Conservation (phyloP, 2,113 vertebrate genomes). For the Nannobrachium achirus region DNA sequence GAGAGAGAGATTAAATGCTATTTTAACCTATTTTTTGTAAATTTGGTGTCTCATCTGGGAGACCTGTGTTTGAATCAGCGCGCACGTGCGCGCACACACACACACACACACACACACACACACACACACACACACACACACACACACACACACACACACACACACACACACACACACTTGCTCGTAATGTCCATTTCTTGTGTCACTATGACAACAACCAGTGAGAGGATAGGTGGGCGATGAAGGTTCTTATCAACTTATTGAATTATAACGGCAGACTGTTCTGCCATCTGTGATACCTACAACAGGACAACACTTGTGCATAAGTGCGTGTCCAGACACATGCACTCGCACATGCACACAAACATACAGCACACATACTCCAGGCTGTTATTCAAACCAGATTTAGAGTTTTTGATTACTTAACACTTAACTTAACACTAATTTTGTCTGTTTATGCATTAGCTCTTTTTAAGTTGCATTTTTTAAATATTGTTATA, state of each 20-base stretch:
- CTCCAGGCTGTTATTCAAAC: too few relatives aligned
- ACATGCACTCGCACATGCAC: neutral
- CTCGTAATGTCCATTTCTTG: conserved; percentile 1
- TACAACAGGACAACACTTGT: neutral
- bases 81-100: too few relatives aligned
- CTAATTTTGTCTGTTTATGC: neutral
- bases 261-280: conserved; percentile 68
- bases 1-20: too few relatives aligned
- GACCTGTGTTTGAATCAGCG: too few relatives aligned
- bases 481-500: neutral
- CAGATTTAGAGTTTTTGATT: too few relatives aligned
- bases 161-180: neutral
- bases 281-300: conserved; percentile 49
- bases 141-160: conserved; percentile 6
- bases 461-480: neutral
- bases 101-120: neutral
- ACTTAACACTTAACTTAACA: too few relatives aligned
- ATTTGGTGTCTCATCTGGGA: too few relatives aligned
- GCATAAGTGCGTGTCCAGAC: neutral
- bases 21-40: too few relatives aligned
- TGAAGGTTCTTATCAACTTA: conserved; percentile 56
- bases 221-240: conserved; percentile 35
- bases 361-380: too few relatives aligned
- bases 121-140: conserved; percentile 10
- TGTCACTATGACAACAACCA: conserved; percentile 65